Evolutionary conservation across 2,888 invertebrate species (phyloP), one percentile per base, ranked within the genome.

Genomic region (Sthenelais limicola): DNA sequence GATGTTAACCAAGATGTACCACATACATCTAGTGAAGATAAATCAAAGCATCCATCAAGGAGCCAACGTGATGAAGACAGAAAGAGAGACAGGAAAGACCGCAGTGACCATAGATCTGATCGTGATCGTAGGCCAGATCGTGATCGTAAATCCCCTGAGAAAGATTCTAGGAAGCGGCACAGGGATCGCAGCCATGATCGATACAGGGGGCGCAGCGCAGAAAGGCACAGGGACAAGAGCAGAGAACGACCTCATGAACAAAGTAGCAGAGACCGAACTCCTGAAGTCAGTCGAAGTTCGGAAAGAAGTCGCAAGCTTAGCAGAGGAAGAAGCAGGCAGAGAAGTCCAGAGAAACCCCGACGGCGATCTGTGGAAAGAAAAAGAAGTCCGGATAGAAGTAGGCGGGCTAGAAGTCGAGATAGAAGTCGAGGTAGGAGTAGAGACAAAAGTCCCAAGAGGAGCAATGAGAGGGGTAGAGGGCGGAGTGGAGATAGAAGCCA

Each of bases 51-150:
- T n/a, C n/a, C n/a, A n/a, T n/a, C n/a, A n/a, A n/a, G n/a, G n/a
- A 35, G 30, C 1, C n/a, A 62, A 38, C 38, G n/a, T 21, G 43
- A 9, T 43, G 43, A 43, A 43, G 43, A 43, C 12, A 43, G 18
- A 18, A 43, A 43, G 43, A 18, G 38, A 33, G 56, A 62, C 21
- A 51, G 5, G 38, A 62, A 62, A 62, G 62, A 62, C 24, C 62
- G 62, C 5, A 2, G 24, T 2, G 38, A 38, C 38, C 62, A 43
- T 38, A 3, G 38, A 15, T 62, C 56, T n/a, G 56, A 56, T 15
- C 28, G 56, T 30, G 30, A 28, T 18, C n/a, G n/a, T n/a, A 43
- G 43, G 18, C 43, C 12, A 43, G 43, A 18, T 9, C 18, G 12
- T 12, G 43, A 43, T 15, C 56, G 32, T 3, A 32, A 32, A 1